Percentiles rank a stretch among this genome's conserved stretches.
These are phyloP conservation scores for Hassar affinis DNA, from an alignment of 2,113 vertebrate genomes.

Conservation along the genomic window DNA sequence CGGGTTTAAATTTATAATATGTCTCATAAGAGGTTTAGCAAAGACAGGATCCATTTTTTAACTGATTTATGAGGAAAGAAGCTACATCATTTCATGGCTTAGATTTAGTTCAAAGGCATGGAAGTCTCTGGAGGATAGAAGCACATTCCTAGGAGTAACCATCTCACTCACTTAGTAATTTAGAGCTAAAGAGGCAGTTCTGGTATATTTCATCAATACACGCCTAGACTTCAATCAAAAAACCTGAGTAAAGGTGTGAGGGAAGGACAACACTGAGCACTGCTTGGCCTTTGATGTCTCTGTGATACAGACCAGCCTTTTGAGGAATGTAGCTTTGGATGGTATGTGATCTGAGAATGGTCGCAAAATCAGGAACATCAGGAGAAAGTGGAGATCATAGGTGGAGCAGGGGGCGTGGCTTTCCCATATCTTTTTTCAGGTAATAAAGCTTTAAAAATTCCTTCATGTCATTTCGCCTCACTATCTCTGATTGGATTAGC, in stretches of 20 bases:
- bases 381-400: too few relatives aligned
- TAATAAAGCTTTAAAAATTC: too few relatives aligned
- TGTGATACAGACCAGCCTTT: conserved; percentile 27
- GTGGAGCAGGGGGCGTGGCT: too few relatives aligned
- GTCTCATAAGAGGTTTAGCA: background rate
- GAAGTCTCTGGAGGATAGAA: conserved; percentile 1
- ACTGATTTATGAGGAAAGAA: conserved; percentile 12
- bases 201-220: conserved; percentile 37
- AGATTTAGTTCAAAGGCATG: conserved; percentile 39
- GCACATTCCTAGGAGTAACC: conserved; percentile 6
- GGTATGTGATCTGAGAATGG: conserved; percentile 6
- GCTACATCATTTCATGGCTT: conserved; percentile 24
- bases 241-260: conserved; percentile 27
- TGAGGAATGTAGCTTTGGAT: conserved; percentile 25
- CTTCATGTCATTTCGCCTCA: too few relatives aligned
- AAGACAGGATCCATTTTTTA: background rate
- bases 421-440: too few relatives aligned
- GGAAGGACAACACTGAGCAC: background rate
- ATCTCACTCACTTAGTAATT: conserved; percentile 3
- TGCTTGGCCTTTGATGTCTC: conserved; percentile 54
- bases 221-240: conserved; percentile 43
- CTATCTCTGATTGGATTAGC: too few relatives aligned
- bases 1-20: background rate
- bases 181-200: conserved; percentile 9
- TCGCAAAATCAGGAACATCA: too few relatives aligned